phyloP scores from a whole-genome alignment of 2,888 invertebrate species.

The Drosophila limbata region DNA sequence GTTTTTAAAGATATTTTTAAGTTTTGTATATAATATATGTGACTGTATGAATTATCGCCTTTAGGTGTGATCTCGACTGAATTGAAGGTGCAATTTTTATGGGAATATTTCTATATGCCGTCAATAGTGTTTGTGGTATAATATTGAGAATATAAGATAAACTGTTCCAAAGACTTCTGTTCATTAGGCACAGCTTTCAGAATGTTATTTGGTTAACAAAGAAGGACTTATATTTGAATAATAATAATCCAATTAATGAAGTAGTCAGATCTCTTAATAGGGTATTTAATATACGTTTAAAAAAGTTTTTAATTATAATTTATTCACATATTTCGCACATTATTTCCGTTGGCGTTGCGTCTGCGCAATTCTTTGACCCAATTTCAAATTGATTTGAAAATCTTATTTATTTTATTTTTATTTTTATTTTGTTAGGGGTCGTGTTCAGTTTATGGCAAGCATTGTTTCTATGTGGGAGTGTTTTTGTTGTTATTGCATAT shows the following conservation, averaged over 20 bases:
- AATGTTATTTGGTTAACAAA: neutral
- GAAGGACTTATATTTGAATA: neutral
- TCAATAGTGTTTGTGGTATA: too few relatives aligned
- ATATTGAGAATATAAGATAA: too few relatives aligned
- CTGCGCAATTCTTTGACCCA: constrained; percentile 74
- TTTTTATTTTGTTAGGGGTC: constrained; percentile 25
- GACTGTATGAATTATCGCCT: neutral
- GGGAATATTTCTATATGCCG: neutral
- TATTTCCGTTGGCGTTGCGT: constrained; percentile 44
- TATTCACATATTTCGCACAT: constrained; percentile 15
- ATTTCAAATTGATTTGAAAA: constrained; percentile 57
- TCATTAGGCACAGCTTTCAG: neutral
- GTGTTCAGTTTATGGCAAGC: constrained; percentile 53
- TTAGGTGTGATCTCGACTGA: neutral
- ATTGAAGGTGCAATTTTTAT: neutral
- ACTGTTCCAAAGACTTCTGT: neutral
- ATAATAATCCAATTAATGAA: constrained; percentile 4
- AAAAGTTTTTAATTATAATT: neutral
- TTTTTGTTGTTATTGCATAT: constrained; percentile 31
- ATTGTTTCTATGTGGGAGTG: constrained; percentile 51
- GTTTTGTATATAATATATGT: neutral
- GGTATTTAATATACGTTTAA: constrained; percentile 2
- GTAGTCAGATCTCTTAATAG: neutral
- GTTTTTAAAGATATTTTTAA: neutral
- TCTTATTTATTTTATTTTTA: constrained; percentile 37